Percentiles rank a stretch among this genome's conserved stretches.
Conservation (phyloP, 2,888 invertebrate genomes). For the Drosophila subsilvestris region DNA sequence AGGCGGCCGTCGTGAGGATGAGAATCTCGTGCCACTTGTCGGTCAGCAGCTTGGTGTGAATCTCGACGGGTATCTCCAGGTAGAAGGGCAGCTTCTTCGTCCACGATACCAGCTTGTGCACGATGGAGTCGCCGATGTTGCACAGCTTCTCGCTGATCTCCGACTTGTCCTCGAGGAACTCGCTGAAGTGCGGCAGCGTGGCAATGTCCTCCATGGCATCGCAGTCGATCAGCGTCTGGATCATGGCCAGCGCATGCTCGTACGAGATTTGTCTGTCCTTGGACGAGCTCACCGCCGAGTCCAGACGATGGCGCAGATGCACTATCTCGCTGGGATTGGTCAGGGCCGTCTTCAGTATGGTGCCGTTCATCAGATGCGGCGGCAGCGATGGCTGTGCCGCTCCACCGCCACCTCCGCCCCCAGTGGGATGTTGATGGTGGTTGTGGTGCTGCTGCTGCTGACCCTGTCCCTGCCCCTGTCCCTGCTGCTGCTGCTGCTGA, state of each 20-base stretch:
- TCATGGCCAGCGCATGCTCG: slow-evolving; percentile 94
- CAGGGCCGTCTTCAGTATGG: slow-evolving; percentile 96
- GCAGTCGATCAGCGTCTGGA: slow-evolving; percentile 96
- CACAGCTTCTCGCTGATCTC: slow-evolving; percentile 96
- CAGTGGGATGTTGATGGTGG: slow-evolving; percentile 75
- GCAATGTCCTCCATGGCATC: slow-evolving; percentile 98
- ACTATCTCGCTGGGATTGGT: slow-evolving; percentile 97
- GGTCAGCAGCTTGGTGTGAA: slow-evolving; percentile 97
- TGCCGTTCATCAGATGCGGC: slow-evolving; percentile 94
- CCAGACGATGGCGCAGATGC: slow-evolving; percentile 93
- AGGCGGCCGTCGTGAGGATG: slow-evolving; percentile 96
- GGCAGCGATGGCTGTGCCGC: slow-evolving; percentile 83
- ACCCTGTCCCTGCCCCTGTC: slow-evolving; percentile 77
- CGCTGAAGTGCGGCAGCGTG: slow-evolving; percentile 95
- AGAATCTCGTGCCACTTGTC: slow-evolving; percentile 99
- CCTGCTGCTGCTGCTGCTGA: slow-evolving; percentile 72
- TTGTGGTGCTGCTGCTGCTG: slow-evolving; percentile 67
- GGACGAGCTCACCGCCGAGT: slow-evolving; percentile 94
- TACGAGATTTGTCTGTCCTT: slow-evolving; percentile 92
- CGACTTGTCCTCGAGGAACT: slow-evolving; percentile 94
- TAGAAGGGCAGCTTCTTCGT: slow-evolving; percentile 99
- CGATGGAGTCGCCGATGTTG: slow-evolving; percentile 98
- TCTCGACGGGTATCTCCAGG: slow-evolving; percentile 97
- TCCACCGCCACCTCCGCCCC: slow-evolving; percentile 61
- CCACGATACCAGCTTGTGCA: slow-evolving; percentile 99